A percentile compares a stretch with the other conserved stretches of the same genome.
phyloP scores from a whole-genome alignment of 2,797 vertebrate species.

The Gadopsis marmoratus region DNA sequence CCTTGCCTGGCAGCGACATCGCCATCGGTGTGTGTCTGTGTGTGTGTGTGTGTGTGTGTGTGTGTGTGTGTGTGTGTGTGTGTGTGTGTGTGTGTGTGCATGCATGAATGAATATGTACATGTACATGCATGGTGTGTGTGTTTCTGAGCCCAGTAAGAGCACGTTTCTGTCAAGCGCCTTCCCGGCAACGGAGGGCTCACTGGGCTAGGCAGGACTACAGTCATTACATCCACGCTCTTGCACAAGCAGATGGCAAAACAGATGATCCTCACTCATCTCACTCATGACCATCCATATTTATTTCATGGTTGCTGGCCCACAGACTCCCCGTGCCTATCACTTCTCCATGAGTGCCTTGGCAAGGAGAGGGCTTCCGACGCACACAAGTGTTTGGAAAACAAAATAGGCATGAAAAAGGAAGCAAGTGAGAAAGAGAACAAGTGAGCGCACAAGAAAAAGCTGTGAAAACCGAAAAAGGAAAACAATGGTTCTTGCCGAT shows the following conservation, averaged over 20 bases:
- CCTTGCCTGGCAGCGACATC: no score
- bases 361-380: conserved; percentile 72
- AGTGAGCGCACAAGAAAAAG: conserved; percentile 55
- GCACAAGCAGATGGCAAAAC: conserved; percentile 88
- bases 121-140: no score
- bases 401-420: conserved; percentile 79
- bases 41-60: no score
- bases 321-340: conserved; percentile 81
- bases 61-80: no score
- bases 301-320: conserved; percentile 88
- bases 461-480: conserved; percentile 66
- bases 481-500: conserved; percentile 65
- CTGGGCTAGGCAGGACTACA: conserved; percentile 80
- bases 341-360: conserved; percentile 82
- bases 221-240: conserved; percentile 81
- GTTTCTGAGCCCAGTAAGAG: conserved; percentile 47
- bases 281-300: conserved; percentile 89
- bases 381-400: conserved; percentile 83
- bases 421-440: conserved; percentile 66
- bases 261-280: conserved; percentile 88
- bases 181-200: conserved; percentile 73
- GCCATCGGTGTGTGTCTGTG: no score
- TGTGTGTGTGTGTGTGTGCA: no score
- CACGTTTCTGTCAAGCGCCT: conserved; percentile 68
- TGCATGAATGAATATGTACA: no score